Evolutionary conservation across 92 coral and sea anemone species (phyloP), one percentile per base, ranked within the genome.

Genomic region (Heteractis magnifica): DNA sequence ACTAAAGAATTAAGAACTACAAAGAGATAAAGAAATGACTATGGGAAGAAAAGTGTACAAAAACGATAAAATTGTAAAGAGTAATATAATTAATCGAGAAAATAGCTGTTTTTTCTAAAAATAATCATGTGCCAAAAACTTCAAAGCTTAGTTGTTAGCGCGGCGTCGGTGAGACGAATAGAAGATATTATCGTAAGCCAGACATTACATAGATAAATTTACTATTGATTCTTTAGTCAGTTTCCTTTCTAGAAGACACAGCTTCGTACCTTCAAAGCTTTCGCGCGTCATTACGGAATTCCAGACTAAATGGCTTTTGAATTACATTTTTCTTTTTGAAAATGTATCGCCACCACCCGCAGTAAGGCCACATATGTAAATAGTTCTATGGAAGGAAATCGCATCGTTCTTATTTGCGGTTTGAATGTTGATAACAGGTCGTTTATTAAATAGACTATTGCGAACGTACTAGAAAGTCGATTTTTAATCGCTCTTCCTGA

Each of bases 161-260:
- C 76, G 65, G 84, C 84, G 77, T 81, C 77, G 65, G 65, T 52
- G 41, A 51, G 77, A n/a, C 77, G 62, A 58, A 50, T 65, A 79
- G 75, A 79, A 75, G 62, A 49, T 65, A 65, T 51, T 70, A 51
- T 2, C 52, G 51, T 20, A 51, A 19, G 49, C 52, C 73, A 68
- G 84, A 51, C 84, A 81, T 21, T 68, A 23, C 73, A 68, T 68
- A 7, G 21, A 65, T 65, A 68, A 68, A 68, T 23, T 21, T 62
- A 62, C 70, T 7, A 13, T 8, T 20, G 23, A 68, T 20, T 20
- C 10, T 5, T n/a, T 6, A 68, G 73, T 21, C 73, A 68, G 73
- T 8, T 68, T 68, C 14, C 73, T 68, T 68, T 68, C 19, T 68
- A 23, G 73, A 68, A 9, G 48, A 68, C 73, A 68, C 18, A 68